Base-by-base conservation (phyloP, 2,888 invertebrate species). In the Caenorhabditis panamensis region DNA sequence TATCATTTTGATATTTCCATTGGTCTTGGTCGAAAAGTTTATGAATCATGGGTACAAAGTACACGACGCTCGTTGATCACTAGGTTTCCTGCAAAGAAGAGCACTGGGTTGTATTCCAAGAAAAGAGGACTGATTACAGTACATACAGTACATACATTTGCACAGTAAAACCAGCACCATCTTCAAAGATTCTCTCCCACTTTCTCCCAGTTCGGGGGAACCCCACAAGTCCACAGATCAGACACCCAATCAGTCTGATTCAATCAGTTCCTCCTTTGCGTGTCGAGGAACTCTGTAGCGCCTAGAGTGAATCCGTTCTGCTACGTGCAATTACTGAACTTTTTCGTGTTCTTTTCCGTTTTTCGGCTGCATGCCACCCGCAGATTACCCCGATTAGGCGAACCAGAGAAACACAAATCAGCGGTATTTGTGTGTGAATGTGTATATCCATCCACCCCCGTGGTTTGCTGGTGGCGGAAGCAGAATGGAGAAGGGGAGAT, bases 331-430 rank as follows among this genome's bases (percentile, higher is more conserved):
- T 68, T 20, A 24, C 31, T 37, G 20, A 56, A 37, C 41, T 20
- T 61, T 69, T 69, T 49, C 16, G 16, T n/a, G 8, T 37, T 18
- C 18, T n/a, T 58, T 31, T 58, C n/a, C n/a, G n/a, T n/a, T n/a
- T n/a, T n/a, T 44, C 36, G 47, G 31, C 31, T 9, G 47, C 18
- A 36, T 51, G 37, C 28, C 37, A 22, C 4, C 16, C 18, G 31
- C 47, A 58, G 67, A 68, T 68, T 68, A 67, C 28, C 37, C 13
- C 31, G 59, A 69, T 61, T 51, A 37, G 24, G 59, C 26, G 68
- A 58, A 36, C 18, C 69, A 69, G 3, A 18, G 69, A 69, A 69
- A 69, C 69, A 69, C 53, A 53, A 69, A 61, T 69, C 69, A 69
- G 16, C 20, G 18, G 47, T 47, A 47, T n/a, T 47, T n/a, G 47